Conservation (phyloP, 2,888 invertebrate species). For the Mesorhabditis sp. region DNA sequence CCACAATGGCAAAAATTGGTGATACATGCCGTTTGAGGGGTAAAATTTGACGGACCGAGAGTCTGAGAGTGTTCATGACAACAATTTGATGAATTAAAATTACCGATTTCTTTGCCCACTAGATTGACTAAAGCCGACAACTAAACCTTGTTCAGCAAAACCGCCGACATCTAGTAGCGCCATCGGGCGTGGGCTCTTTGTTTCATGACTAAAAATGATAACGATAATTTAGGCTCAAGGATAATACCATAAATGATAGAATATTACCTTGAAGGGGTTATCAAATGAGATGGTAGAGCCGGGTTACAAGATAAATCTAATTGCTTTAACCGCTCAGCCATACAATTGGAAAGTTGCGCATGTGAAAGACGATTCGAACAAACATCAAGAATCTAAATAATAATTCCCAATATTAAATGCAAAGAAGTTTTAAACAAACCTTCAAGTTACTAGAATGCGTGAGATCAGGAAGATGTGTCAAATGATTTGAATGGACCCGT, state of each 20-base stretch:
- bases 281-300: not conserved
- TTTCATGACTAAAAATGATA: too few species aligned
- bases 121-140: not conserved
- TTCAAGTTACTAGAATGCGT: not conserved
- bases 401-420: too few species aligned
- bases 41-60: not conserved
- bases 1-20: not conserved
- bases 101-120: conserved; percentile 2
- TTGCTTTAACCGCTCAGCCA: not conserved
- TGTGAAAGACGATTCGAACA: not conserved
- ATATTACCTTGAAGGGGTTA: not conserved
- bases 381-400: not conserved
- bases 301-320: conserved; percentile 1
- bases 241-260: too few species aligned
- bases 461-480: not conserved
- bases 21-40: not conserved
- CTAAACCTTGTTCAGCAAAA: not conserved
- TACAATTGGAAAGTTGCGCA: not conserved
- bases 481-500: not conserved
- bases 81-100: not conserved
- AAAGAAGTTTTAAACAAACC: not conserved
- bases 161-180: not conserved
- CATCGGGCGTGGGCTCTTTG: too few species aligned
- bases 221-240: too few species aligned
- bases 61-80: not conserved